Conservation (phyloP, 1,140 invertebrate genomes). For the Dermatophagoides farinae region DNA sequence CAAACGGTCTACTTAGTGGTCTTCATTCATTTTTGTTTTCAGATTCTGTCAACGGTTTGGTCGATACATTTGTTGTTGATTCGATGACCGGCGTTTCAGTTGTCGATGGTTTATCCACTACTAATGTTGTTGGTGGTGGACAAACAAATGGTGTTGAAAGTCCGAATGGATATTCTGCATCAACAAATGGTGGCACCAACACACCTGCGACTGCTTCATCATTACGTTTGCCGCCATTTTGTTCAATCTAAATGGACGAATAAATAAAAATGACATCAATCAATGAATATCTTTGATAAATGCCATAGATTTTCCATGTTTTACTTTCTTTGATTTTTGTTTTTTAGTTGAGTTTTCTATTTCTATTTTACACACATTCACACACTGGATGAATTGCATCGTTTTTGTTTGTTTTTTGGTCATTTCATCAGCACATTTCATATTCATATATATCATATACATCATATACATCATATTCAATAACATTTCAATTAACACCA, state of each 20-base stretch:
- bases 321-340: neutral
- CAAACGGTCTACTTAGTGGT: neutral
- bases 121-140: neutral
- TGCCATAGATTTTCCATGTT: neutral
- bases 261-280: neutral
- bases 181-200: neutral
- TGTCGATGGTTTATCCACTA: neutral
- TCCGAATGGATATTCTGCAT: neutral
- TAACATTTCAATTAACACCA: too few relatives aligned
- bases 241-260: neutral
- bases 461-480: too few relatives aligned
- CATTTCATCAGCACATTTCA: too few relatives aligned
- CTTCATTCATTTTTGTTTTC: conserved; percentile 2
- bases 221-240: conserved; percentile 7
- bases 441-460: too few relatives aligned
- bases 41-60: neutral
- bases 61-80: neutral
- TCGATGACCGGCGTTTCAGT: neutral
- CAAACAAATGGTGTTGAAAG: neutral
- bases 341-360: neutral
- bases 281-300: neutral
- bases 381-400: too few relatives aligned
- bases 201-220: neutral
- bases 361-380: neutral
- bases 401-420: too few relatives aligned